Evolutionary conservation across 2,797 vertebrate species (phyloP), one percentile per base, ranked within the genome.

Genomic region (Lutjanus campechanus): DNA sequence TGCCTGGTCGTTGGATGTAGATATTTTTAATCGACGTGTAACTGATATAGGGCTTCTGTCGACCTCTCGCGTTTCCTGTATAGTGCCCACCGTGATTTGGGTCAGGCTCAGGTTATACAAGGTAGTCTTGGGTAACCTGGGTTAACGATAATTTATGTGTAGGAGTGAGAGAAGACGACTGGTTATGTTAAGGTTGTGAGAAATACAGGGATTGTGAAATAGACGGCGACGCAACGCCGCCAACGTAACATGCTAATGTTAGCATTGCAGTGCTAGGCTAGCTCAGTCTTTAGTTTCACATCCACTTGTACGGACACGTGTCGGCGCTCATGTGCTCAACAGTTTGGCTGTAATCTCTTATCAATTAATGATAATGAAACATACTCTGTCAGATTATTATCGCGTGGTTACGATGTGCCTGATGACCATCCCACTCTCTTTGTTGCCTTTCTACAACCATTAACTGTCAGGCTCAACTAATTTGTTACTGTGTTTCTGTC

Each of bases 221-320:
- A 1, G 16, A 17, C 44, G 13, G 47, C 47, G 58, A 65, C 63
- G n/a, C 29, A 16, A 19, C 15, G 1, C 4, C 1, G 15, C 10
- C 46, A 11, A 4, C 16, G 11, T 19, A 20, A 22, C 1, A 9
- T 36, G 41, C 68, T 44, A 20, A 22, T n/a, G 8, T 11, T 13
- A 44, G 61, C 61, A 47, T 13, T 8, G 0, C 29, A 36, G 3
- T 36, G 29, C 29, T 36, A 36, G 29, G 29, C 29, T 4, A 36
- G 29, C 29, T 3, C 25, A 53, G 56, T 13, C 50, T 20, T 20
- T 41, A 17, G 20, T 66, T 75, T 75, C 44, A 19, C 75, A 49
- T 22, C 66, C 43, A 46, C 49, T 75, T 17, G 15, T 2, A 29
- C 17, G 56, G 55, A 68, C 89, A 91, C 88, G 91, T 90, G 91